Evolutionary conservation across 1,140 invertebrate genomes (phyloP).

Genomic region (Liolophura sinensis): DNA sequence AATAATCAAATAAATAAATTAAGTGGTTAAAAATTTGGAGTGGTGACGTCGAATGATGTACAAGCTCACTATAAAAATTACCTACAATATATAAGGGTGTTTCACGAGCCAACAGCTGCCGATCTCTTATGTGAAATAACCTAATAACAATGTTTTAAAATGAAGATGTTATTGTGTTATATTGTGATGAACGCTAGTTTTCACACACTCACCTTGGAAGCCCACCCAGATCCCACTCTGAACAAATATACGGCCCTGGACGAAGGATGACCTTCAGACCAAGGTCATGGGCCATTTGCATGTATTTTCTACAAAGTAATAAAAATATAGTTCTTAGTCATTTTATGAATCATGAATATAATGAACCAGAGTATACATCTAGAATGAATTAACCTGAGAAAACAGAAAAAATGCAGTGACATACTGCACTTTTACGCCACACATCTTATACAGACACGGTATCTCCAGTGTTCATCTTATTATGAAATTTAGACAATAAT

Average conservation of each 20-base stretch:
- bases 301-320: constrained; percentile 18
- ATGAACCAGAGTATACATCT: not conserved
- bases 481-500: too few relatives aligned
- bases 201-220: constrained; percentile 50
- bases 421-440: too few relatives aligned
- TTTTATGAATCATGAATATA: not conserved
- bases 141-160: too few relatives aligned
- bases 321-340: constrained; percentile 2
- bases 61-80: too few relatives aligned
- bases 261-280: constrained; percentile 80
- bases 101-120: too few relatives aligned
- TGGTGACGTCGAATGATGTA: too few relatives aligned
- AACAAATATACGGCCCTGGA: constrained; percentile 91
- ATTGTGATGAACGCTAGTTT: not conserved
- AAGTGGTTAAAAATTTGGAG: too few relatives aligned
- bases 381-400: not conserved
- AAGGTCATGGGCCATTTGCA: constrained; percentile 72
- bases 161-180: not conserved
- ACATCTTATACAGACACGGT: too few relatives aligned
- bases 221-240: constrained; percentile 75
- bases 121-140: too few relatives aligned
- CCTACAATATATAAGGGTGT: too few relatives aligned
- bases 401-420: not conserved
- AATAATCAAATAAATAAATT: too few relatives aligned
- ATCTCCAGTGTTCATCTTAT: too few relatives aligned